Evolutionary conservation across 2,797 vertebrate genomes (phyloP).

Genomic region (Alosa sapidissima): DNA sequence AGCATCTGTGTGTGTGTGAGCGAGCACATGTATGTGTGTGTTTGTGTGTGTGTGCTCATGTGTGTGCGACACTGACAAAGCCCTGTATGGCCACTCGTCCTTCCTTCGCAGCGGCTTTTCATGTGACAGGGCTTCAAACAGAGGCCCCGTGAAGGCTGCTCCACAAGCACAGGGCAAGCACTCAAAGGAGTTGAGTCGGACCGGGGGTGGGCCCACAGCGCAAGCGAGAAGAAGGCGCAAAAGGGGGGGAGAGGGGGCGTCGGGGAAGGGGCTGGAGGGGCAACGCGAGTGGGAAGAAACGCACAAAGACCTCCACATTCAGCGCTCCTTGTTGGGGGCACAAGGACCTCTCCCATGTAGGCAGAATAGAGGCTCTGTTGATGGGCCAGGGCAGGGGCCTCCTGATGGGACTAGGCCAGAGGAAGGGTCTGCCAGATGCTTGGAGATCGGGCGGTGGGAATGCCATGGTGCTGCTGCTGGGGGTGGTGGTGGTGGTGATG

Average conservation of each 20-base stretch:
- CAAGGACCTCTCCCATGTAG: not conserved
- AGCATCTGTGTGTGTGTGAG: not conserved
- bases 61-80: not conserved
- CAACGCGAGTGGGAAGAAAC: not conserved
- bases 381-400: not conserved
- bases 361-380: conserved; percentile 6
- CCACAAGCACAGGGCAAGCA: not conserved
- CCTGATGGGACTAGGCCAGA: not conserved
- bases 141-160: conserved; percentile 3
- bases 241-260: not conserved
- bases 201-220: not conserved
- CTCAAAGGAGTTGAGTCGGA: conserved; percentile 2
- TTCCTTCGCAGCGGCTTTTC: not conserved
- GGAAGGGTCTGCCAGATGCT: not conserved
- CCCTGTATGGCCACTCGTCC: not conserved
- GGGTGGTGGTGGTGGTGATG: not conserved
- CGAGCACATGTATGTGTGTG: not conserved
- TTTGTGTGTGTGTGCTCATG: not conserved
- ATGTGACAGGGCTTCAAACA: not conserved
- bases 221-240: not conserved
- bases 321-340: conserved; percentile 11
- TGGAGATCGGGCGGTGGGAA: not conserved
- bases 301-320: conserved; percentile 18
- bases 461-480: not conserved
- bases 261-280: not conserved